A percentile compares a stretch with the other conserved stretches of the same genome.
Conservation (phyloP, 2,888 invertebrate genomes). For the Odontocolon sp. region DNA sequence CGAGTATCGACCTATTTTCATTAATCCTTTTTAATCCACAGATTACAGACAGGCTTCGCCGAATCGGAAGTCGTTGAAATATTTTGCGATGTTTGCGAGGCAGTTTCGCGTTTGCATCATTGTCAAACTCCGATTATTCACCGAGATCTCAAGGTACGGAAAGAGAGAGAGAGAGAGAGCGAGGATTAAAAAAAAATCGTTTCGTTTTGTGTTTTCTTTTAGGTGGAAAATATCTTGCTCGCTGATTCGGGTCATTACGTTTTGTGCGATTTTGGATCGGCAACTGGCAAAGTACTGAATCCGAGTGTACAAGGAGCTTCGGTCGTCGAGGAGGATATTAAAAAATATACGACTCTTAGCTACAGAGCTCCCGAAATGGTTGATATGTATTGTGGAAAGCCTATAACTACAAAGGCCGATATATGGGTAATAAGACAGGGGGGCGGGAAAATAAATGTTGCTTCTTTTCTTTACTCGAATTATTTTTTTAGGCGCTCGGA, state of each 20-base stretch:
- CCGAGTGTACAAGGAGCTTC: constrained; percentile 86
- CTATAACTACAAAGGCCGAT: constrained; percentile 93
- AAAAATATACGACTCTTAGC: constrained; percentile 93
- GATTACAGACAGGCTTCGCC: constrained; percentile 87
- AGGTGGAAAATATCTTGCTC: constrained; percentile 93
- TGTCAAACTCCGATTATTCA: constrained; percentile 96
- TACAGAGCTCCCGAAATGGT: constrained; percentile 97
- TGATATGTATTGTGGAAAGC: constrained; percentile 91
- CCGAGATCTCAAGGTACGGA: constrained; percentile 90
- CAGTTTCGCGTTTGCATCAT: constrained; percentile 94
- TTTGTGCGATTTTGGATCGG: constrained; percentile 96
- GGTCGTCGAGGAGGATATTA: constrained; percentile 91
- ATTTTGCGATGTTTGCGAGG: constrained; percentile 95
- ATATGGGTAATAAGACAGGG: constrained; percentile 86
- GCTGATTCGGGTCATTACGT: constrained; percentile 91
- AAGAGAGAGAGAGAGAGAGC: not conserved
- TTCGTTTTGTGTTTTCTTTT: not conserved
- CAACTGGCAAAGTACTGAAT: constrained; percentile 90
- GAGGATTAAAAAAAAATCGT: not conserved
- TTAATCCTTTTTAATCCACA: constrained; percentile 68
- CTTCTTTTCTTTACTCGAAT: constrained; percentile 10
- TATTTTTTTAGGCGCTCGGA: constrained; percentile 87
- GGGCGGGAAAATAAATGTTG: not conserved
- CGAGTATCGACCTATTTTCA: too few relatives aligned
- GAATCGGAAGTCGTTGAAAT: constrained; percentile 91